phyloP scores from a whole-genome alignment of 2,113 vertebrate species.

The Pollachius pollachius region DNA sequence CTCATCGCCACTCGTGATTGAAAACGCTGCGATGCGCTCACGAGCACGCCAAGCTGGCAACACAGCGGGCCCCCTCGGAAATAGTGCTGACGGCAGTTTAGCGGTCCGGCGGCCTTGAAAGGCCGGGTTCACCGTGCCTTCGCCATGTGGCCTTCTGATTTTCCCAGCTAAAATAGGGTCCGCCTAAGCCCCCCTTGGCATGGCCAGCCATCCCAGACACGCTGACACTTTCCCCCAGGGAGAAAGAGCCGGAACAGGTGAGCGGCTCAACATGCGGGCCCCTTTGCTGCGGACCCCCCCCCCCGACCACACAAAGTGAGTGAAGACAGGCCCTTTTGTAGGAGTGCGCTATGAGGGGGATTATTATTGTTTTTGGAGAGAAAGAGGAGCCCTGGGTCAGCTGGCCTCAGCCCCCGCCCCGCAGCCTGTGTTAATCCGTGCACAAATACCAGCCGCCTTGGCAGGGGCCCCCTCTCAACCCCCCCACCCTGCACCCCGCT shows the following conservation, averaged over 20 bases:
- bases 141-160: constrained; percentile 76
- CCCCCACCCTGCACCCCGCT: constrained; percentile 54
- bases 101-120: constrained; percentile 75
- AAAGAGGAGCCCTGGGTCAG: constrained; percentile 78
- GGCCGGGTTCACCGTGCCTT: constrained; percentile 72
- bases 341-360: constrained; percentile 65
- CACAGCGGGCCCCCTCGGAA: constrained; percentile 64
- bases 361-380: constrained; percentile 83
- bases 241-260: constrained; percentile 80
- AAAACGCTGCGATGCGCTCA: constrained; percentile 67
- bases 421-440: constrained; percentile 70
- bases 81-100: constrained; percentile 76
- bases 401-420: constrained; percentile 67
- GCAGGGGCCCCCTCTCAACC: constrained; percentile 61
- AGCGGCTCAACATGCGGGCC: constrained; percentile 76
- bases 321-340: constrained; percentile 78
- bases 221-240: constrained; percentile 78
- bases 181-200: constrained; percentile 77
- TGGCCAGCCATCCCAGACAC: constrained; percentile 81
- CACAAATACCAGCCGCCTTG: constrained; percentile 74
- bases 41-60: constrained; percentile 66
- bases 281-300: constrained; percentile 32
- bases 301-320: constrained; percentile 68
- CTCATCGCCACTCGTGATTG: constrained; percentile 68
- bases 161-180: constrained; percentile 82